phyloP scores from a whole-genome alignment of 2,888 invertebrate species.

The Hydraecia micacea region DNA sequence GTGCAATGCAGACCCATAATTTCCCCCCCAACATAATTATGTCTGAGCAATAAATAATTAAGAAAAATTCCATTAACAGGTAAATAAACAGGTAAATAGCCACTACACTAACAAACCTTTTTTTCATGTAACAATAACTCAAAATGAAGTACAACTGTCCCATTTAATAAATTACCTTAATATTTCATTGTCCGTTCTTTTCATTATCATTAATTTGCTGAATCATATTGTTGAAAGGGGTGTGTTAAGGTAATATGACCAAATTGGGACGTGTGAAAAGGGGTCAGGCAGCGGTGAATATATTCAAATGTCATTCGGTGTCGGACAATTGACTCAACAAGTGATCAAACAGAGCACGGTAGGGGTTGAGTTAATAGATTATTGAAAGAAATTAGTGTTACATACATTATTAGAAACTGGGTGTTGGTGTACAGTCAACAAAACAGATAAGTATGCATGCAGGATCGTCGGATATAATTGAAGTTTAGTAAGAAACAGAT shows the following conservation, averaged over 20 bases:
- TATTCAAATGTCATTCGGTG: conserved; percentile 35
- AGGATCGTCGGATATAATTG: no score
- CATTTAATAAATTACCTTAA: conserved; percentile 32
- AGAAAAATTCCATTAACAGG: conserved; percentile 7
- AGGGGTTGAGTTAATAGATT: background rate
- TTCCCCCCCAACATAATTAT: no score
- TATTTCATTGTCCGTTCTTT: conserved; percentile 19
- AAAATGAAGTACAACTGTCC: conserved; percentile 30
- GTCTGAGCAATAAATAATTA: conserved; percentile 13
- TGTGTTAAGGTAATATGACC: conserved; percentile 31
- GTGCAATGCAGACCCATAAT: background rate
- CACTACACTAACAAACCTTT: conserved; percentile 4
- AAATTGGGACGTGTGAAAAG: conserved; percentile 16
- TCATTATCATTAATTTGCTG: conserved; percentile 28
- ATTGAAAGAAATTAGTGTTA: background rate
- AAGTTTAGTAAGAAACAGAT: no score
- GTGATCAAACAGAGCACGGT: conserved; percentile 49
- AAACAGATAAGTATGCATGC: no score
- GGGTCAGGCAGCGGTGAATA: conserved; percentile 39
- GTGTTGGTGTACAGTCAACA: background rate
- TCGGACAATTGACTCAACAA: conserved; percentile 59
- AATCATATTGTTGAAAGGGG: conserved; percentile 27
- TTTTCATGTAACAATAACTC: conserved; percentile 33
- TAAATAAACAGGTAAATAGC: conserved; percentile 4
- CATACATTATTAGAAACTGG: background rate